Evolutionary conservation across 2,888 invertebrate genomes (phyloP), one percentile per base, ranked within the genome.

Genomic region (Drosophila seclusa): DNA sequence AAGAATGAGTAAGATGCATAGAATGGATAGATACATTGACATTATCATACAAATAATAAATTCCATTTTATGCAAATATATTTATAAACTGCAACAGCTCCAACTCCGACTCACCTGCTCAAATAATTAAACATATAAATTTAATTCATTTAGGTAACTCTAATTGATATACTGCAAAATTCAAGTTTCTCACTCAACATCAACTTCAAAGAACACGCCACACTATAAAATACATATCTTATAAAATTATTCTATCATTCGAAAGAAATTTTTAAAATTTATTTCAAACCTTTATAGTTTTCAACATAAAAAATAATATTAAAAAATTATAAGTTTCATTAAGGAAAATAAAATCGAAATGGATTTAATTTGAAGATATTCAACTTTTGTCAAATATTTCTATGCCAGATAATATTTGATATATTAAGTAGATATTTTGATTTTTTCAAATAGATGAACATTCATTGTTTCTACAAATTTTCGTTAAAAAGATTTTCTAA

Each of bases 331-430:
- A 13, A 21, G 0, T 13, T 7, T 1, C 7, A 2, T 16, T 7
- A 45, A 21, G 2, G 1, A 1, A 21, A 16, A 7, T 4, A 45
- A 16, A 7, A 7, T 4, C 2, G 0, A 21, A 45, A 13, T 0
- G 16, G 5, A 34, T 2, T 5, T 34, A 1, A 16, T 34, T n/a
- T 21, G 11, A 5, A 45, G 13, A 4, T 4, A 21, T 45, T 7
- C 2, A 13, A 21, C 21, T 21, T 45, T 21, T 7, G 0, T 2
- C 2, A 13, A 16, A 0, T 45, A 45, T 7, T 45, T 45, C 21
- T 21, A 21, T 21, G 7, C 13, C 2, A 13, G 13, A 1, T 45
- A 6, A 45, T 4, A 40, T n/a, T 42, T 42, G 2, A 21, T 42
- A 21, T 21, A n/a, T 40, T n/a, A n/a, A n/a, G n/a, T n/a, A 40